Conservation (phyloP, 2,888 invertebrate genomes). For the Asteroscopus sphinx region DNA sequence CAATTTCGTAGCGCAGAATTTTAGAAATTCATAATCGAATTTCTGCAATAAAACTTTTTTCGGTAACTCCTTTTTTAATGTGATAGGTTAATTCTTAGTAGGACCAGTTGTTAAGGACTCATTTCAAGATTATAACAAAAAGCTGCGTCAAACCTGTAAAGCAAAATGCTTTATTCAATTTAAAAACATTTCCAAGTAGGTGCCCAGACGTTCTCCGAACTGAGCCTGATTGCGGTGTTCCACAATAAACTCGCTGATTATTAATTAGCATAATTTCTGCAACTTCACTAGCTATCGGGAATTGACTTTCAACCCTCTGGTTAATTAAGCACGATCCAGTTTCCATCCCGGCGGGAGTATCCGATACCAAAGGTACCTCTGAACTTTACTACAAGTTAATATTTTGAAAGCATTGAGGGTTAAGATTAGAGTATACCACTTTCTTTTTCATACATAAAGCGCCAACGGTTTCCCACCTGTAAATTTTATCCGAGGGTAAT, state of each 20-base stretch:
- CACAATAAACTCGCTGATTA: slow-evolving; percentile 46
- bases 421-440: too few relatives aligned
- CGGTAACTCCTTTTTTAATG: too few relatives aligned
- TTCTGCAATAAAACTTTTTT: too few relatives aligned
- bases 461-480: too few relatives aligned
- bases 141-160: neutral
- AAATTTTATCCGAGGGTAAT: too few relatives aligned
- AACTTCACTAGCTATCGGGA: slow-evolving; percentile 31
- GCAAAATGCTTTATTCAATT: slow-evolving; percentile 12
- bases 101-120: too few relatives aligned
- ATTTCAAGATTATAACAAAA: too few relatives aligned
- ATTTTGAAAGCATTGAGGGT: slow-evolving; percentile 21
- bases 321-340: slow-evolving; percentile 41
- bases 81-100: too few relatives aligned
- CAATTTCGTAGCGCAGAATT: too few relatives aligned
- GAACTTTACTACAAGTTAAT: slow-evolving; percentile 14
- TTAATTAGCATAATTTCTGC: slow-evolving; percentile 49
- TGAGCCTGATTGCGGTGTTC: slow-evolving; percentile 3
- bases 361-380: slow-evolving; percentile 21
- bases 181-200: slow-evolving; percentile 8
- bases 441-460: too few relatives aligned
- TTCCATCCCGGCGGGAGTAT: slow-evolving; percentile 24
- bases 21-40: too few relatives aligned
- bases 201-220: slow-evolving; percentile 15
- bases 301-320: slow-evolving; percentile 46